phyloP scores from a whole-genome alignment of 2,797 vertebrate species.

The Lycodopsis pacificus region DNA sequence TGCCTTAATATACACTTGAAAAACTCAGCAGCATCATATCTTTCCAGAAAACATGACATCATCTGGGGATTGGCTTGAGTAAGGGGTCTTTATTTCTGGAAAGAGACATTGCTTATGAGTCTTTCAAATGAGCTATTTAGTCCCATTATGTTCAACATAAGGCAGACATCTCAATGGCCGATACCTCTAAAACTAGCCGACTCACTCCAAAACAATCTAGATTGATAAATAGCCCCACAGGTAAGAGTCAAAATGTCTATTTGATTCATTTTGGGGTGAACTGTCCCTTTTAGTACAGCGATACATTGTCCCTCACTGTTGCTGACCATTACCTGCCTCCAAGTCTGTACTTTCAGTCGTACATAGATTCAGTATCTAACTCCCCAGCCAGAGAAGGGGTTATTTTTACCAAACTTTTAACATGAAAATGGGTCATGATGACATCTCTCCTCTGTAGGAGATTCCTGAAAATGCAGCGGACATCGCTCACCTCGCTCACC shows the following conservation, averaged over 20 bases:
- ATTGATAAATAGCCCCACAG: background rate
- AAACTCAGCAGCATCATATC: too few species aligned
- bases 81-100: background rate
- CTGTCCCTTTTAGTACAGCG: background rate
- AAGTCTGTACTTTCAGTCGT: background rate
- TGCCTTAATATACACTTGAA: background rate
- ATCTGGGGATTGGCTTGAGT: too few species aligned
- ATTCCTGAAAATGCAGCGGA: conserved; percentile 90
- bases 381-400: too few species aligned
- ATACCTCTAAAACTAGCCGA: background rate
- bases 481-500: conserved; percentile 82
- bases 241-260: background rate
- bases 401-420: background rate
- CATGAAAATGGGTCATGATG: background rate
- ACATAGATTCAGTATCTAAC: background rate
- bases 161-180: background rate
- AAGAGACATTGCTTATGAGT: background rate
- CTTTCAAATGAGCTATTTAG: background rate
- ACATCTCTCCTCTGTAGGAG: conserved; percentile 76
- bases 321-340: background rate
- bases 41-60: too few species aligned
- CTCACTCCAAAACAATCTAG: background rate
- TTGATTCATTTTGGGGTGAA: background rate
- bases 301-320: background rate
- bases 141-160: background rate